Evolutionary conservation across 2,113 vertebrate species (phyloP), one percentile per base, ranked within the genome.

Genomic region (Jaculus jaculus): DNA sequence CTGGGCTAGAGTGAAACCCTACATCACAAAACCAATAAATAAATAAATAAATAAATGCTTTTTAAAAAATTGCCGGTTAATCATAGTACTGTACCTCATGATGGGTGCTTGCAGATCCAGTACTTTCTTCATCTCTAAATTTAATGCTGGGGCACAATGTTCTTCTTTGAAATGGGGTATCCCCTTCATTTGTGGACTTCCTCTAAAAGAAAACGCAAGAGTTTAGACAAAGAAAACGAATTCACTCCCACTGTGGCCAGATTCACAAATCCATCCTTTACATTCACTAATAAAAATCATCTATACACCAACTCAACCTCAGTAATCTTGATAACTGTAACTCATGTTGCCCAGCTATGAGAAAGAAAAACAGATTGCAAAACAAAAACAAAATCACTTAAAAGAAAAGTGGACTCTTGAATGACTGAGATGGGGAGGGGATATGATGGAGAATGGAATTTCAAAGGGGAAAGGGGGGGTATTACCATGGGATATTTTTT

Each of bases 111-210:
- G 99, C 95, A 99, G 98, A 96, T 99, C 99, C 84, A 99, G 84
- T 77, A 99, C 98, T 94, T 99, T 99, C 97, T 98, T 99, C 98
- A 99, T 99, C 96, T 99, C 99, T 92, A 99, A 97, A 97, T 98
- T 98, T 96, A 99, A 98, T 3, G 98, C 99, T 5, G 99, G 99
- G 96, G 99, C 99, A 96, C 99, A 99, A 37, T 99, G 99, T 95
- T 99, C 99, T 97, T 99, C 99, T 94, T 99, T 99, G 92, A 99
- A 99, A 94, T 99, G 99, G 1, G 98, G 99, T 58, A 98, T 98
- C 92, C 99, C 98, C 96, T 99, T 99, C 84, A 99, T 97, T 96
- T 99, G 99, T 34, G 98, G 98, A 93, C 99, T 99, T 97, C 99
- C 99, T 98, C 99, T 99, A 97, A 85, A 96, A 95, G 68, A 91